Conservation (phyloP, 2,113 vertebrate genomes). For the Glareola pratincola region DNA sequence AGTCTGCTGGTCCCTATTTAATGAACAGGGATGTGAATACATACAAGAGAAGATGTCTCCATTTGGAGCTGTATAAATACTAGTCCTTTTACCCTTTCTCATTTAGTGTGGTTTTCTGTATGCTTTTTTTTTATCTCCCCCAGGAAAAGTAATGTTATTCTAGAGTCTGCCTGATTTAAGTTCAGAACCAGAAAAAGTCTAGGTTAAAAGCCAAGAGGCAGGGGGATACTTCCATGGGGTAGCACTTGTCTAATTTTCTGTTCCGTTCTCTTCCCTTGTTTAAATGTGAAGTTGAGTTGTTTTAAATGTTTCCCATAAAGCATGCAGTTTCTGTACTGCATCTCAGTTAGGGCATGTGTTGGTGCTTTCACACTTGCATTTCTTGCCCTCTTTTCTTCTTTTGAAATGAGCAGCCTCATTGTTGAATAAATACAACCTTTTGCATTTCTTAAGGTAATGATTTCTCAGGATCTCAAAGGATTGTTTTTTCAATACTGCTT, state of each 20-base stretch:
- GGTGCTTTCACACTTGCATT: background rate
- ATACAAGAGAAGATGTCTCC: background rate
- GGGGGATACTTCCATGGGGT: background rate
- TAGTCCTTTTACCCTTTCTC: background rate
- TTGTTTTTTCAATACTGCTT: background rate
- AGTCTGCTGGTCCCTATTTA: background rate
- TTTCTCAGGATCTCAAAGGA: background rate
- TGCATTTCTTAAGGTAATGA: background rate
- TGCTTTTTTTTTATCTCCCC: background rate
- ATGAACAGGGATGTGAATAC: background rate
- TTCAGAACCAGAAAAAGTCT: background rate
- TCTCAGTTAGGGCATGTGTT: background rate
- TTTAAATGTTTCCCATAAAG: background rate
- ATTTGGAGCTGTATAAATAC: background rate
- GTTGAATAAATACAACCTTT: background rate
- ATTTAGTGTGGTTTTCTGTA: background rate
- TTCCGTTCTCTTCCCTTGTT: slow-evolving; percentile 17
- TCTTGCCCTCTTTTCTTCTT: background rate
- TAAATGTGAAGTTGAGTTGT: slow-evolving; percentile 8
- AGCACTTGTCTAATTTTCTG: slow-evolving; percentile 11
- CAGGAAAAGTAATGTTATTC: background rate
- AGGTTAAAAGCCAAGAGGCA: background rate
- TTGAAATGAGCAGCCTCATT: background rate
- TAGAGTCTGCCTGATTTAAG: background rate
- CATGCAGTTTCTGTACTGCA: background rate